phyloP scores from a whole-genome alignment of 2,113 vertebrate genomes.

The Cyanistes caeruleus region DNA sequence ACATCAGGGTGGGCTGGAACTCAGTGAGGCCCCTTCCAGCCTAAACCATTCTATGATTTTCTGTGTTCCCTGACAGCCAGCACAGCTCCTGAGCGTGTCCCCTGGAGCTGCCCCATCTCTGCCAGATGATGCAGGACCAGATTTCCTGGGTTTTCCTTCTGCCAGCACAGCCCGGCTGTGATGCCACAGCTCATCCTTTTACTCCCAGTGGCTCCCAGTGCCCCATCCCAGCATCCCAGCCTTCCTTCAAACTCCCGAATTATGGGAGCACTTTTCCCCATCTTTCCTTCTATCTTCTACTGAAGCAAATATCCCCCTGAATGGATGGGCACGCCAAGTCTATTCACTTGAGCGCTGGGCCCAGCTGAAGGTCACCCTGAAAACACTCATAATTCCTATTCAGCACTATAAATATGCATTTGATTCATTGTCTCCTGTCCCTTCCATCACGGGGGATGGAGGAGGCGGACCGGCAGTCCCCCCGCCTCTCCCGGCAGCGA shows the following conservation, averaged over 20 bases:
- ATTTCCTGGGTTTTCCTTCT: not conserved
- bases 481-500: not conserved
- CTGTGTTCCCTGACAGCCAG: not conserved
- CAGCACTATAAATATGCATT: constrained; percentile 20
- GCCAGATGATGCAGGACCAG: not conserved
- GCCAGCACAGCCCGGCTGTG: not conserved
- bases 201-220: not conserved
- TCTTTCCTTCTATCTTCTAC: not conserved
- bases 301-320: not conserved
- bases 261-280: not conserved
- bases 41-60: not conserved
- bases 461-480: not conserved
- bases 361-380: constrained; percentile 42
- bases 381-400: not conserved
- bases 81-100: accelerated
- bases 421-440: constrained; percentile 30
- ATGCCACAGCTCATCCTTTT: not conserved
- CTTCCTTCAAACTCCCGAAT: not conserved
- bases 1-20: not conserved
- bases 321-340: not conserved
- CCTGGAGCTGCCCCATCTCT: not conserved
- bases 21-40: not conserved
- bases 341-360: not conserved
- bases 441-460: not conserved
- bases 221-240: accelerated